Evolutionary conservation across 2,888 invertebrate genomes (phyloP), one percentile per base, ranked within the genome.

Genomic region (Hydriomena furcata): DNA sequence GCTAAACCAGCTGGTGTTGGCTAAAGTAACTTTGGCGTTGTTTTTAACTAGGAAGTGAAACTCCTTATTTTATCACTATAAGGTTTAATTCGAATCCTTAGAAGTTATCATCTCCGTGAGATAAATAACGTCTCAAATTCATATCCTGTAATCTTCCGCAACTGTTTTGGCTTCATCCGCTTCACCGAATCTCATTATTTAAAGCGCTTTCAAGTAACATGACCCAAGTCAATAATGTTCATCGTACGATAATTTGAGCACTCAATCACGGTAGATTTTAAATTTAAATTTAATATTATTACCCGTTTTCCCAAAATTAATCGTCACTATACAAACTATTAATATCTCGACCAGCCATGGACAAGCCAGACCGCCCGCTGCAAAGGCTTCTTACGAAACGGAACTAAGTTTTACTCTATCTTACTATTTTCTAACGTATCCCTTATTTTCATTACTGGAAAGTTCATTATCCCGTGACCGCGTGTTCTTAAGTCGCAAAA

Each of bases 281-380:
- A 65, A 75, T 70, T 66, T 41, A 69, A 68, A 66, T 52, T 40
- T 47, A 48, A 70, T 70, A 72, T 72, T 73, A 75, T 72, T 73
- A 69, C 67, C 65, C 52, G 66, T 66, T 68, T 65, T 66, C 58
- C 65, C 60, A 58, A 71, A 76, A 79, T 80, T 79, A 77, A 80
- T 81, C 63, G 73, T 66, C 56, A 62, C 60, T 63, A 66, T 70
- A 72, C 65, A 67, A 67, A 73, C 76, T 77, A 79, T 81, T 80
- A 82, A 80, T 81, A 80, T 77, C 76, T 78, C 70, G 68, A 68
- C 72, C 68, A 61, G 65, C 67, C 68, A 67, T 64, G 73, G 70
- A 68, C 71, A 68, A 65, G 54, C 57, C 55, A 55, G 82, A 82
- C 82, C 83, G 76, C 82, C 83, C 73, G 82, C 76, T 78, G 76